Evolutionary conservation across 2,113 vertebrate species (phyloP), one percentile per base, ranked within the genome.

Genomic region (Malurus elegans): DNA sequence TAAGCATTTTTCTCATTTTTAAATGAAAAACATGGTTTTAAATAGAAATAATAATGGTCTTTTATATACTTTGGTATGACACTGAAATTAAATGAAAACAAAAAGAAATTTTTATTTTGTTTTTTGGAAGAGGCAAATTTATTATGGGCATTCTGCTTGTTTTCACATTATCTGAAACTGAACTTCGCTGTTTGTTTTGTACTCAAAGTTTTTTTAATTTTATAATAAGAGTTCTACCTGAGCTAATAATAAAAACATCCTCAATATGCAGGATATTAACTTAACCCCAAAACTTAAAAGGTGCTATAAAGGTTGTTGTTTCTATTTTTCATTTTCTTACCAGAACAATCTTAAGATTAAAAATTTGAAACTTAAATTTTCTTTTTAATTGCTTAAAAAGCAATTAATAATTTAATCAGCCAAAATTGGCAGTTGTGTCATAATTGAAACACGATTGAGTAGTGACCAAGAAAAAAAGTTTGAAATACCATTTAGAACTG

Each of bases 11-110:
- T 58, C 8, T 38, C 2, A 67, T 54, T 81, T 88, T 67, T 14
- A 29, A 84, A 67, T 64, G 1, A 58, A 81, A 78, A 47, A 10
- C 1, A 0, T 48, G 2, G 11, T 50, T 69, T 56, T n/a, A 0
- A 8, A 38, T 47, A 38, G 38, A 70, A 73, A 42, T 31, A 62
- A 48, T 34, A 36, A 9, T 65, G 9, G 10, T 51, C 8, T 57
- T 74, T 40, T 56, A 31, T 61, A 82, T 89, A 31, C 14, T 66
- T 85, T 40, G 34, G 16, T 70, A 12, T 66, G 24, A 17, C 38
- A 62, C 13, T 78, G 32, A n/a, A 88, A 62, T 21, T 16, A 87
- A 80, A 28, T 70, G 16, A 50, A 90, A 90, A 45, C 18, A 12
- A 51, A n/a, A 66, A 34, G 23, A 1, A 50, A 8, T 8, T 26